Conservation (phyloP, 2,888 invertebrate genomes). For the Cantharis nigra region DNA sequence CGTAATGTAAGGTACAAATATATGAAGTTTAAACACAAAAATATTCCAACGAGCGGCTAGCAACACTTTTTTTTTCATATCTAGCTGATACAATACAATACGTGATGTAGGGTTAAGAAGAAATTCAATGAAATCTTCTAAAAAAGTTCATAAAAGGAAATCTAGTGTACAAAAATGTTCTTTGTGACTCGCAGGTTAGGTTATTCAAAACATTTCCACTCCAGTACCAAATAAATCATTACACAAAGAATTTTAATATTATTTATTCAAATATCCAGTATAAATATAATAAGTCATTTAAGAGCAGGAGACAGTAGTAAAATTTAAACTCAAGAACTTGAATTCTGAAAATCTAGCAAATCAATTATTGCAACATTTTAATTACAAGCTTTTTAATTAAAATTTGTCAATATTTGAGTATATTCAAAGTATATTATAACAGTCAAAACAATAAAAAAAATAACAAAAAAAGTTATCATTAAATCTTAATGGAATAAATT, state of each 20-base stretch:
- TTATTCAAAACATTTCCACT: no score
- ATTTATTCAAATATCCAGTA: not conserved
- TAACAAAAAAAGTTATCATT: not conserved
- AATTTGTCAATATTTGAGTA: not conserved
- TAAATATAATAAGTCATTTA: not conserved
- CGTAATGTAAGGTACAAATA: no score
- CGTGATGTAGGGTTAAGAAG: no score
- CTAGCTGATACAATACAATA: no score
- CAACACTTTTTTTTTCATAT: no score
- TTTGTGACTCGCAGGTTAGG: no score
- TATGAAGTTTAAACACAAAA: no score
- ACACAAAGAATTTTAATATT: not conserved
- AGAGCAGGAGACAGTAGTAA: not conserved
- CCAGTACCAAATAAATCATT: not conserved
- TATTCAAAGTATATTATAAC: not conserved
- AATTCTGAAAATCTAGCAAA: not conserved
- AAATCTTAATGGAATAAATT: not conserved
- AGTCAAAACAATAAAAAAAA: not conserved
- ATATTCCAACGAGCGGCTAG: no score
- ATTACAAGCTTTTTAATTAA: not conserved
- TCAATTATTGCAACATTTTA: not conserved
- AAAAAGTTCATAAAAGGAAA: no score
- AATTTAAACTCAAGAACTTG: not conserved
- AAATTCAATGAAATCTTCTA: no score
- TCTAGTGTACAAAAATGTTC: no score